phyloP scores from a whole-genome alignment of 2,113 vertebrate species.

The Sprattus sprattus region DNA sequence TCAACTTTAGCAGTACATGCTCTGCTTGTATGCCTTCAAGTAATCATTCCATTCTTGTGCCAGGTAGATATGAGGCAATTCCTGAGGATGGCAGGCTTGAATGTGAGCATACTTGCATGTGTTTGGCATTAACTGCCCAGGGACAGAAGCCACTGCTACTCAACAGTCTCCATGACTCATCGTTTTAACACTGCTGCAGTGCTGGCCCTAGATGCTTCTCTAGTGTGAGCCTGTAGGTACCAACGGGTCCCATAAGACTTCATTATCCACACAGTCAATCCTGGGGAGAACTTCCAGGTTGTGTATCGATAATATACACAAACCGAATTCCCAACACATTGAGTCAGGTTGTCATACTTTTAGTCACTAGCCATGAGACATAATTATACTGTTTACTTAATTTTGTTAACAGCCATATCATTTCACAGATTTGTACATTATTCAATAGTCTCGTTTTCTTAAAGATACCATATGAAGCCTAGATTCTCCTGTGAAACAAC shows the following conservation, averaged over 20 bases:
- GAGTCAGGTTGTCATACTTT: no score
- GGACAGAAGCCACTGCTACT: not conserved
- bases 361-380: no score
- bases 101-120: not conserved
- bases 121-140: not conserved
- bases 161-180: conserved; percentile 38
- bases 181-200: conserved; percentile 39
- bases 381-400: no score
- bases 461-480: no score
- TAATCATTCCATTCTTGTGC: not conserved
- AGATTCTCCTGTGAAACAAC: no score
- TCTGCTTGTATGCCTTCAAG: not conserved
- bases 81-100: not conserved
- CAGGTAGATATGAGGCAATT: not conserved
- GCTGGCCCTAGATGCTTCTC: conserved; percentile 30
- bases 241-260: not conserved
- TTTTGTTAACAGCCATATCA: no score
- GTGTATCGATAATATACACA: not conserved
- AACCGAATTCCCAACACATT: not conserved
- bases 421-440: no score
- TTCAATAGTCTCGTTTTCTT: no score
- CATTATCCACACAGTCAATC: not conserved
- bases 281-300: not conserved
- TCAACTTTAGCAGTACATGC: not conserved
- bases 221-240: not conserved